Percentiles rank a stretch among this genome's conserved stretches.
These are phyloP conservation scores for Amblyornis subalaris DNA, from an alignment of 2,113 vertebrate genomes.

Conservation along the genomic window DNA sequence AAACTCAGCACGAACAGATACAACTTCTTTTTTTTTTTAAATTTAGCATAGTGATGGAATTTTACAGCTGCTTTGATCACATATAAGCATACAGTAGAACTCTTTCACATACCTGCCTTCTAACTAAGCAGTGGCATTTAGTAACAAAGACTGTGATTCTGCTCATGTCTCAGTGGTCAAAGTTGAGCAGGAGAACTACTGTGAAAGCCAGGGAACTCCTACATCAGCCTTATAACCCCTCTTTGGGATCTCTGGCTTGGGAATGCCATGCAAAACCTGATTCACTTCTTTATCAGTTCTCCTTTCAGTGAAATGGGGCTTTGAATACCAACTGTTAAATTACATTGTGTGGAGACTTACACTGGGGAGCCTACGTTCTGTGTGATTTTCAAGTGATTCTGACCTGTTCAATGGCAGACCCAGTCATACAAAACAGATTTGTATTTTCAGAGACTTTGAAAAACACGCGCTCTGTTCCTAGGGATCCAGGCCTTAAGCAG, in stretches of 20 bases:
- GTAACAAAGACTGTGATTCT: not conserved
- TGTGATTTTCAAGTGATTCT: not conserved
- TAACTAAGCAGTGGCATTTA: not conserved
- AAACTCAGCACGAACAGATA: not conserved
- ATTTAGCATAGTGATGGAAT: not conserved
- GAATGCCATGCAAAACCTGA: not conserved
- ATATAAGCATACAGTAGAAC: not conserved
- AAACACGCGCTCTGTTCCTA: not conserved
- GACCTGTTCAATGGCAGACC: not conserved
- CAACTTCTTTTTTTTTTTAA: not conserved
- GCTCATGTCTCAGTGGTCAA: not conserved
- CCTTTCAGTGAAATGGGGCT: not conserved
- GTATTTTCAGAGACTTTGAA: not conserved
- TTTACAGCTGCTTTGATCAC: not conserved
- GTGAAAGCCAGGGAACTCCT: not conserved
- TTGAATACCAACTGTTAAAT: not conserved
- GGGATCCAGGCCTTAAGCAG: not conserved
- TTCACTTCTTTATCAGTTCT: not conserved
- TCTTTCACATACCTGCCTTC: not conserved
- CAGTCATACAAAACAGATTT: not conserved
- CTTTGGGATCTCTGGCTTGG: not conserved
- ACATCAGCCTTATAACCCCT: not conserved
- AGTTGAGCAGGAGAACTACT: not conserved
- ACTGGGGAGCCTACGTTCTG: not conserved
- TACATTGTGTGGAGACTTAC: not conserved